phyloP scores from a whole-genome alignment of 2,113 vertebrate species.

The Daphoenositta chrysoptera region DNA sequence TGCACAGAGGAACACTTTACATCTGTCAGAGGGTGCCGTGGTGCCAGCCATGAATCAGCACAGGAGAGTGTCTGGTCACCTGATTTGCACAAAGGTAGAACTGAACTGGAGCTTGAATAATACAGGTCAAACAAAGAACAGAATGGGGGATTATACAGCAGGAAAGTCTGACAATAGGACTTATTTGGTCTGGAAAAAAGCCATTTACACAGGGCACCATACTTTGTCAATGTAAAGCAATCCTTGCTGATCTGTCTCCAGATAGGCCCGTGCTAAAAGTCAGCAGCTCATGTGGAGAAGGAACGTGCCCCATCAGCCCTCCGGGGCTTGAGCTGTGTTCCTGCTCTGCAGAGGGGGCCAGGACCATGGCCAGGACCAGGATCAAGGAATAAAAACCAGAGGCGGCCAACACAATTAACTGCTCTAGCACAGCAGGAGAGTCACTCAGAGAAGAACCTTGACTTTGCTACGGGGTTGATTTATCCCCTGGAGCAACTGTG shows the following conservation, averaged over 20 bases:
- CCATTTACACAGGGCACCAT: background rate
- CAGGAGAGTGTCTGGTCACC: background rate
- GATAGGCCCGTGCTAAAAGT: background rate
- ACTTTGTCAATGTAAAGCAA: background rate
- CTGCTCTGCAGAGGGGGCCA: background rate
- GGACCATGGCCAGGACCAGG: background rate
- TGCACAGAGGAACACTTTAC: background rate
- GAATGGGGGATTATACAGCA: background rate
- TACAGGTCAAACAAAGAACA: background rate
- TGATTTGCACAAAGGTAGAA: background rate
- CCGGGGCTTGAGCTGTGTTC: fast-evolving
- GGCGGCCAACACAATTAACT: background rate
- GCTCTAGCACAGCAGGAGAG: background rate
- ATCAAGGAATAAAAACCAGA: too few relatives aligned
- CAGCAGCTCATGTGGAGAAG: background rate
- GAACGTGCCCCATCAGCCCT: background rate
- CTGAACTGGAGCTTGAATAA: background rate
- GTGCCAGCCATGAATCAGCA: background rate
- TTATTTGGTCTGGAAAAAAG: background rate
- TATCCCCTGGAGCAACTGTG: background rate
- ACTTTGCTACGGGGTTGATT: background rate
- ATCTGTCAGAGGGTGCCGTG: background rate
- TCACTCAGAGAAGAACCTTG: background rate
- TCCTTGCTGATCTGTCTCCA: background rate
- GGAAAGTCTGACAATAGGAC: background rate